A percentile compares a stretch with the other conserved stretches of the same genome.
These are phyloP conservation scores for Gopherus flavomarginatus DNA, from an alignment of 2,113 vertebrate species.

Conservation along the genomic window DNA sequence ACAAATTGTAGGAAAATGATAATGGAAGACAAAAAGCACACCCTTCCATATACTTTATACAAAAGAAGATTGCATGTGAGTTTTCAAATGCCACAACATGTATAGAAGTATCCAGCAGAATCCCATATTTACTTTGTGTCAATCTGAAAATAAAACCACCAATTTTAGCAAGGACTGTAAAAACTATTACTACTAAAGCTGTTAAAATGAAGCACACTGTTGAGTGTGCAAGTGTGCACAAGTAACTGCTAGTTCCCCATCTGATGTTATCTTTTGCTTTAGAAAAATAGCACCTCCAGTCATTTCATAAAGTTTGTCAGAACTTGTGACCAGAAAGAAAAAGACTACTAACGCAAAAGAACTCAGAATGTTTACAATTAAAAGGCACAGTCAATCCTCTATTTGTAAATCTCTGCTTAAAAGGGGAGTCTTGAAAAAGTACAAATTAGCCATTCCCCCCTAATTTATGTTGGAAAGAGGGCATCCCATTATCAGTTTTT, in stretches of 20 bases:
- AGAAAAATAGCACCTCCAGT: neutral
- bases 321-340: neutral
- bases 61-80: neutral
- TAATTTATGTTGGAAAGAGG: neutral
- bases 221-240: neutral
- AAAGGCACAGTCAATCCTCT: neutral
- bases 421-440: neutral
- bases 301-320: neutral
- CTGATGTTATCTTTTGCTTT: neutral
- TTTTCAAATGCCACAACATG: neutral
- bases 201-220: neutral
- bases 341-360: neutral
- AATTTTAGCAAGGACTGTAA: neutral
- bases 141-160: neutral
- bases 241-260: neutral
- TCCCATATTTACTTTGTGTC: neutral
- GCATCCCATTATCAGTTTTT: neutral
- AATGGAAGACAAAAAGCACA: neutral
- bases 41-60: neutral
- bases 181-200: neutral
- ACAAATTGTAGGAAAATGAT: neutral
- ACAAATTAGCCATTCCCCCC: neutral
- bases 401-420: neutral
- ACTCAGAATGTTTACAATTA: neutral
- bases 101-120: neutral